Percentiles rank a stretch among this genome's conserved stretches.
Evolutionary conservation across 2,888 invertebrate species (phyloP).

Genomic region (Myopa testacea): DNA sequence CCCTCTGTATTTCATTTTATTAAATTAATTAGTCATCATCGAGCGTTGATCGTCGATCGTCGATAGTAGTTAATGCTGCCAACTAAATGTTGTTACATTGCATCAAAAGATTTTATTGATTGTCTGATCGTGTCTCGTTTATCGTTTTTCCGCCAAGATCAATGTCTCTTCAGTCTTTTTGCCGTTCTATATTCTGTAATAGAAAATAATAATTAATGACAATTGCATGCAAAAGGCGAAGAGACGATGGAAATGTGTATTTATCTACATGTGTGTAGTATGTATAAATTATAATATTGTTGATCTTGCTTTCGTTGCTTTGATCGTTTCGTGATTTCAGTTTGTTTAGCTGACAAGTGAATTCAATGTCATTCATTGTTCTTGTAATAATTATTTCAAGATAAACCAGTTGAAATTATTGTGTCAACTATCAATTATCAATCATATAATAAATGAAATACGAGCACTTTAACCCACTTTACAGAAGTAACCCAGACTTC

Average conservation of each 20-base stretch:
- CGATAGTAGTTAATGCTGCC: not conserved
- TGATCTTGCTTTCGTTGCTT: conserved; percentile 7
- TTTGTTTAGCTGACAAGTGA: not conserved
- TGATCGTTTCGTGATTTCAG: not conserved
- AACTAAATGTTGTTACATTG: not conserved
- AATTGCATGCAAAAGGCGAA: conserved; percentile 1
- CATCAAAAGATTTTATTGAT: not conserved
- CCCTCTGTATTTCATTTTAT: not conserved
- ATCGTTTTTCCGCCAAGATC: not conserved
- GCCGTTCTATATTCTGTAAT: not conserved
- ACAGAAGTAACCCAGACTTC: too few relatives aligned
- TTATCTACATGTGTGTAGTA: not conserved
- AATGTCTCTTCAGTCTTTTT: not conserved
- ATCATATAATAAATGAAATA: too few relatives aligned
- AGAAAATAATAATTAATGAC: conserved; percentile 26
- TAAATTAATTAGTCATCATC: not conserved
- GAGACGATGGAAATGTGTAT: conserved; percentile 19
- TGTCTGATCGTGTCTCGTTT: not conserved
- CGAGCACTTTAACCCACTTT: too few relatives aligned
- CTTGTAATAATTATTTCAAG: conserved; percentile 20
- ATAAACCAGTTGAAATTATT: conserved; percentile 24
- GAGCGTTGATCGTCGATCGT: not conserved
- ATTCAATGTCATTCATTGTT: not conserved
- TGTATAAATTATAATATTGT: conserved; percentile 1
- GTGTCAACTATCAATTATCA: not conserved